phyloP scores from a whole-genome alignment of 2,888 invertebrate genomes.

The Griposia aprilina region DNA sequence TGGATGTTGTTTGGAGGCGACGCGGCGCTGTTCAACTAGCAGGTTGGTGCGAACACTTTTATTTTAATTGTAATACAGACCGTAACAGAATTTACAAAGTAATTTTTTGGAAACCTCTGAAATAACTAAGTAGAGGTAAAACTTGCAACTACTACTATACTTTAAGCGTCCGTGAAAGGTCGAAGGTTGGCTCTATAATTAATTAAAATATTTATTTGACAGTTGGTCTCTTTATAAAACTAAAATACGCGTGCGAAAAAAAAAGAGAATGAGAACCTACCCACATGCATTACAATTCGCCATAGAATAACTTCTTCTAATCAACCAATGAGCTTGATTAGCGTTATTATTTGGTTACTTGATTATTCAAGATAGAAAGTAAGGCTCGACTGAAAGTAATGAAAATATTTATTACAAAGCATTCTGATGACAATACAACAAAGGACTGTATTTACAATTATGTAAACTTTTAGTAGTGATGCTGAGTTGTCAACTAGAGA shows the following conservation, averaged over 20 bases:
- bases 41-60: constrained; percentile 78
- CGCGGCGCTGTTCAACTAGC: constrained; percentile 82
- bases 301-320: not conserved
- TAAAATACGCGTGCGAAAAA: not conserved
- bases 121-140: not conserved
- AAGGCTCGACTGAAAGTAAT: not conserved
- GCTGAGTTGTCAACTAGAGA: not conserved
- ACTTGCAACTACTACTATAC: not conserved
- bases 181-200: not conserved
- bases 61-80: constrained; percentile 7
- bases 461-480: not conserved
- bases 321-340: not conserved
- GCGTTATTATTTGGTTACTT: not conserved
- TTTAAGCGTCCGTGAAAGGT: not conserved
- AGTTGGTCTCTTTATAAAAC: not conserved
- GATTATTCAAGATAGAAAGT: not conserved
- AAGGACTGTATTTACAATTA: not conserved
- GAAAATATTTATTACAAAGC: not conserved
- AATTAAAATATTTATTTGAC: not conserved
- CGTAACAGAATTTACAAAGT: not conserved
- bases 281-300: not conserved
- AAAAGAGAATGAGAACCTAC: not conserved
- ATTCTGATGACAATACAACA: not conserved
- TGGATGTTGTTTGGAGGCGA: constrained; percentile 85
- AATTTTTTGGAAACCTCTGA: not conserved